Base-by-base conservation (phyloP, 1,140 invertebrate species). In the Agrilus planipennis region DNA sequence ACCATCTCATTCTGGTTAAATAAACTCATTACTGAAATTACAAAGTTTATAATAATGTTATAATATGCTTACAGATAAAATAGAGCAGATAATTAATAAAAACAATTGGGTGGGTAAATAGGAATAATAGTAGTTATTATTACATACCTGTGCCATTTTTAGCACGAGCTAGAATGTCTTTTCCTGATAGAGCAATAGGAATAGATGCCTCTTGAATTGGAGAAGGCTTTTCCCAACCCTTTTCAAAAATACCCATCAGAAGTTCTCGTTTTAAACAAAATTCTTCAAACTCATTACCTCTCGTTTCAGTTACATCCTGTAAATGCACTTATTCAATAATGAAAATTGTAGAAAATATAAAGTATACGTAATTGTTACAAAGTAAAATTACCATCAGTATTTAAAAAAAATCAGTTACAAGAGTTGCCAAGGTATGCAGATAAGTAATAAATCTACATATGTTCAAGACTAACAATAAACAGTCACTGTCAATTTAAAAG, bases 141-240 rank as follows among this genome's bases (percentile, higher is more conserved):
- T 38, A 14, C 30, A 36, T 45, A 58, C 60, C 96, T 49, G 95
- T 99, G 45, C 96, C 96, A 71, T 99, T 99, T 71, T 99, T 99
- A 41, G 96, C 96, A 64, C 96, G 76, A 37, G 95, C 96, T 52
- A 99, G 72, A 50, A 99, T 84, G 71, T 99, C 94, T 70, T 95
- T 89, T 49, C 95, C 95, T 57, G 89, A 88, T 43, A 99, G 73
- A 45, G 95, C 93, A 63, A 97, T 90, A 41, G 94, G 94, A 70
- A 99, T 99, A 62, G 91, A 92, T 53, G 90, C 89, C 76, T 96
- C 92, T 75, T 99, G 96, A 72, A 99, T 99, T 16, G 96, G 96
- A 48, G 91, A 97, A 34, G 96, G 96, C 63, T 91, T 91, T 63
- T 99, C 96, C 96, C 95, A 99, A 32, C 96, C 96, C 71, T 99